Evolutionary conservation across 1,140 invertebrate genomes (phyloP), one percentile per base, ranked within the genome.

Genomic region (Drosophila nebulosa): DNA sequence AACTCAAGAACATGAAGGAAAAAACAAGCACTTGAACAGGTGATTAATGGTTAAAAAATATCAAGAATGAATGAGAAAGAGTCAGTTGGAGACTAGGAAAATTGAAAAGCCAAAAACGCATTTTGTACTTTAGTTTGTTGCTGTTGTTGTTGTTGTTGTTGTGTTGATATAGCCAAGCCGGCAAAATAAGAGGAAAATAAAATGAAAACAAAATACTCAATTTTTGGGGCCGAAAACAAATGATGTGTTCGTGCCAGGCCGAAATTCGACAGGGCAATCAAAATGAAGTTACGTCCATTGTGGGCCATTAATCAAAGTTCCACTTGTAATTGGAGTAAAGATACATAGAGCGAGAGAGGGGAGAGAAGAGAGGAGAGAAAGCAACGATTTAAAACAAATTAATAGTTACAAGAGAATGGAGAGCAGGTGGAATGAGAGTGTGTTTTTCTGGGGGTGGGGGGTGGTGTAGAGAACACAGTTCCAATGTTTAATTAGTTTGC

Each of bases 361-460:
- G 62, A 30, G 3, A 18, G 7, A 21, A 26, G 21, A 24, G 35
- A 42, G 18, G 61, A 63, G 51, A 57, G 67, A 24, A 18, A 72
- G 64, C 69, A 84, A 73, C 76, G 64, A 84, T 83, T 83, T 83
- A 84, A 85, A 84, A 84, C 73, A 79, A 80, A 85, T 84, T 85
- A 84, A 84, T 86, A 85, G 80, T 73, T 64, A 64, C 24, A 70
- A 42, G 21, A 77, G 57, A 52, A 18, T 14, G 5, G 7, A 24
- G 50, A 16, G 35, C 53, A 60, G 24, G 51, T 53, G 18, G 30
- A n/a, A n/a, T n/a, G n/a, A n/a, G n/a, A n/a, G n/a, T n/a, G n/a
- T n/a, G n/a, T n/a, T n/a, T n/a, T n/a, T n/a, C n/a, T 10, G 12
- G 21, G 62, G 30, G 14, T 2, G 27, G n/a, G 35, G 22, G 27